Conservation (phyloP, 1,140 invertebrate species). For the Diprion similis region DNA sequence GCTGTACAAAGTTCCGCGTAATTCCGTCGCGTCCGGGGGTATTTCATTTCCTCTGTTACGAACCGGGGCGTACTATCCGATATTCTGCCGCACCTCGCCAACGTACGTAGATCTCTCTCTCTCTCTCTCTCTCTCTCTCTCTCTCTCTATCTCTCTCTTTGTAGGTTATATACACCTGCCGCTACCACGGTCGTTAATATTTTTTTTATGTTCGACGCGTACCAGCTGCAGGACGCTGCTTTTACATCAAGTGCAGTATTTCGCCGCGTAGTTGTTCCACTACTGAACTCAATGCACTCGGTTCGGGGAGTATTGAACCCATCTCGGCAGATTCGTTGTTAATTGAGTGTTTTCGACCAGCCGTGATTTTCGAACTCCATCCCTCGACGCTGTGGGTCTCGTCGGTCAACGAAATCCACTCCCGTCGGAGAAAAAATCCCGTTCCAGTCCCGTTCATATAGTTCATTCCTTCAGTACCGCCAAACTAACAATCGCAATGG, state of each 20-base stretch:
- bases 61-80: background rate
- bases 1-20: background rate
- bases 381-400: too few relatives aligned
- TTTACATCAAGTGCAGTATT: constrained; percentile 6
- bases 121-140: too few relatives aligned
- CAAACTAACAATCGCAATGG: too few relatives aligned
- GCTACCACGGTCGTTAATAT: background rate
- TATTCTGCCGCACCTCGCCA: background rate
- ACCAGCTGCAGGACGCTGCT: background rate
- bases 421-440: too few relatives aligned
- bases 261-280: background rate
- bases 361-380: background rate
- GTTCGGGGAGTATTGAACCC: background rate
- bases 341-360: background rate
- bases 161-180: background rate
- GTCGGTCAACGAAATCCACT: too few relatives aligned
- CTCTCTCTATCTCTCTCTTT: too few relatives aligned
- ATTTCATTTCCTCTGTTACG: constrained; percentile 7
- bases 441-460: too few relatives aligned
- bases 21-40: background rate
- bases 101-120: too few relatives aligned
- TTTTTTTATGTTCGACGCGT: constrained; percentile 2
- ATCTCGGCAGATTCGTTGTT: constrained; percentile 7
- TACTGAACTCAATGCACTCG: background rate
- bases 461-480: too few relatives aligned